Conservation (phyloP, 2,888 invertebrate species). For the Ceraclea dissimilis region DNA sequence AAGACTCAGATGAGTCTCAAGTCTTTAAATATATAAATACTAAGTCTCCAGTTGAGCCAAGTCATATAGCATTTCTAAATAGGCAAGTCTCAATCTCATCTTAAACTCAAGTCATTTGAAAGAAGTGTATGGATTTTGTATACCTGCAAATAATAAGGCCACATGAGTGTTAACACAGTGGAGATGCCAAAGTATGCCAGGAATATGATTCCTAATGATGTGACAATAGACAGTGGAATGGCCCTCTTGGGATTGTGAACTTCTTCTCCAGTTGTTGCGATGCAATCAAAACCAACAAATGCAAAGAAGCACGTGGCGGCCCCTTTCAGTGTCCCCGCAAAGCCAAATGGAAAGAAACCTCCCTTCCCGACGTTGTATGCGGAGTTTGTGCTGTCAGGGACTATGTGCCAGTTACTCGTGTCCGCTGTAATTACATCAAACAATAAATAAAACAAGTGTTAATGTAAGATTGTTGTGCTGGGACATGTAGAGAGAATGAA, state of each 20-base stretch:
- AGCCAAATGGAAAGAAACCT: conserved; percentile 86
- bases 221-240: conserved; percentile 77
- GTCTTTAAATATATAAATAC: too few species aligned
- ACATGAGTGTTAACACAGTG: conserved; percentile 82
- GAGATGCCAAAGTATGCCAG: conserved; percentile 78
- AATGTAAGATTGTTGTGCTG: not conserved
- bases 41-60: too few species aligned
- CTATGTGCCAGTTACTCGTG: conserved; percentile 47
- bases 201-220: conserved; percentile 69
- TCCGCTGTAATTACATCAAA: conserved; percentile 43
- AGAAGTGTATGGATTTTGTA: too few species aligned
- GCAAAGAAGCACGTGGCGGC: conserved; percentile 82
- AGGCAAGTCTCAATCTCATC: too few species aligned
- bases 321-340: conserved; percentile 70
- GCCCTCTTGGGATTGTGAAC: conserved; percentile 76
- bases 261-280: conserved; percentile 81
- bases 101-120: too few species aligned
- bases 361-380: conserved; percentile 57
- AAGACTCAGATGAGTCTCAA: too few species aligned
- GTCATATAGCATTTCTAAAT: too few species aligned
- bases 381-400: conserved; percentile 34
- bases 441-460: not conserved
- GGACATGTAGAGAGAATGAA: not conserved
- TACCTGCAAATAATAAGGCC: conserved; percentile 75
- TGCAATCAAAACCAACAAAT: conserved; percentile 89